These are phyloP conservation scores for Nemotelus nigrinus DNA, from an alignment of 2,888 invertebrate species.

Conservation along the genomic window DNA sequence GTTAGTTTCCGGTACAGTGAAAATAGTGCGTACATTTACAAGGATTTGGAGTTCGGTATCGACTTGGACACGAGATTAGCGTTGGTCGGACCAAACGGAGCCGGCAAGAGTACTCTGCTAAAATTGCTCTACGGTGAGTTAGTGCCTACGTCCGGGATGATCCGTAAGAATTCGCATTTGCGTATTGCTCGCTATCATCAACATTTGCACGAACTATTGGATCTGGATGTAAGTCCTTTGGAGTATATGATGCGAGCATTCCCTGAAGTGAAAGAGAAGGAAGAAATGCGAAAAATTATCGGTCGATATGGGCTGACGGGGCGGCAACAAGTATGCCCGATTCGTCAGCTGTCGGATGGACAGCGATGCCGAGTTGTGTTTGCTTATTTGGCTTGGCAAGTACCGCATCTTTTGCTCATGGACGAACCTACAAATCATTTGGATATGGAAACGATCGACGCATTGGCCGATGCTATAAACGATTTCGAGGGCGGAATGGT, in stretches of 20 bases:
- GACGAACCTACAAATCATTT: slow-evolving; percentile 92
- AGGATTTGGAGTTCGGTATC: slow-evolving; percentile 97
- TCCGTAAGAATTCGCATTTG: slow-evolving; percentile 97
- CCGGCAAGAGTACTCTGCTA: slow-evolving; percentile 96
- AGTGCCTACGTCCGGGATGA: slow-evolving; percentile 94
- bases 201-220: slow-evolving; percentile 95
- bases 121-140: slow-evolving; percentile 96
- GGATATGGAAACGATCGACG: slow-evolving; percentile 98
- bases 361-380: slow-evolving; percentile 98
- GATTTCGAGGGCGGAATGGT: slow-evolving; percentile 99
- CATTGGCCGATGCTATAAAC: slow-evolving; percentile 95
- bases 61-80: slow-evolving; percentile 97
- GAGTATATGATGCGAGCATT: slow-evolving; percentile 99
- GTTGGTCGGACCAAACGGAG: slow-evolving; percentile 97
- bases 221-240: slow-evolving; percentile 92
- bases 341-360: slow-evolving; percentile 85
- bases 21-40: slow-evolving; percentile 90
- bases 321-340: slow-evolving; percentile 82
- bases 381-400: slow-evolving; percentile 98
- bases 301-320: slow-evolving; percentile 98
- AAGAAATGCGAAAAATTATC: slow-evolving; percentile 99
- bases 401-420: slow-evolving; percentile 89
- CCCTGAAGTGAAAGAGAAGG: slow-evolving; percentile 96
- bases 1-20: slow-evolving; percentile 95
- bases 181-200: slow-evolving; percentile 98